Evolutionary conservation across 2,888 invertebrate species (phyloP), one percentile per base, ranked within the genome.

Genomic region (Corbicula japonica): DNA sequence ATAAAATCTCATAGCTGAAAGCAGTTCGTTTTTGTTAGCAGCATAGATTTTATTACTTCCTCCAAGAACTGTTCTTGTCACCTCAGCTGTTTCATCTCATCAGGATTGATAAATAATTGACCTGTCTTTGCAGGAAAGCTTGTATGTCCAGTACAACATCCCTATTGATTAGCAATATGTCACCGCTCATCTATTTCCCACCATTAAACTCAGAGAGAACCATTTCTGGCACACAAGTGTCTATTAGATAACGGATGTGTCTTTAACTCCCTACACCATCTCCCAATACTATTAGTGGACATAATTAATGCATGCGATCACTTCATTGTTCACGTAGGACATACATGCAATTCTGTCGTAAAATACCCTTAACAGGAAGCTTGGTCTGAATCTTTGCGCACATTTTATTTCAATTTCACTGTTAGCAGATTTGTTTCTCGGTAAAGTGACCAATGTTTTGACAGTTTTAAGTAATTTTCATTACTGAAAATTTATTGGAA

Each of bases 241-340:
- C 52, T 52, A 52, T 52, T 52, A 28, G 52, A 23, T 26, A 52
- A 52, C 15, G n/a, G n/a, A n/a, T n/a, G n/a, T n/a, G n/a, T n/a
- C n/a, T n/a, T n/a, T n/a, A n/a, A n/a, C n/a, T n/a, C n/a, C n/a
- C n/a, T n/a, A n/a, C n/a, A n/a, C n/a, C 26, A 66, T 41, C 41
- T 52, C 54, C 38, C 38, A 4, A n/a, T 38, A 35, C 63, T 63
- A 72, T 72, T 72, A 72, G 63, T 72, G 4, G 28, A n/a, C 32
- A 72, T 72, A 63, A 72, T 72, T 72, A 63, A 72, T 72, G 72
- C 72, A 72, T 72, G 62, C 54, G 62, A 62, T 34, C 34, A 18
- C 12, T 32, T 63, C 72, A 63, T 23, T 41, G 41, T 66, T 66
- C 28, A 12, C 23, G 8, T 21, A 18, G 23, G 26, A 38, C 28